Base-by-base conservation (phyloP, 2,888 invertebrate genomes). In the Ochropleura plecta region DNA sequence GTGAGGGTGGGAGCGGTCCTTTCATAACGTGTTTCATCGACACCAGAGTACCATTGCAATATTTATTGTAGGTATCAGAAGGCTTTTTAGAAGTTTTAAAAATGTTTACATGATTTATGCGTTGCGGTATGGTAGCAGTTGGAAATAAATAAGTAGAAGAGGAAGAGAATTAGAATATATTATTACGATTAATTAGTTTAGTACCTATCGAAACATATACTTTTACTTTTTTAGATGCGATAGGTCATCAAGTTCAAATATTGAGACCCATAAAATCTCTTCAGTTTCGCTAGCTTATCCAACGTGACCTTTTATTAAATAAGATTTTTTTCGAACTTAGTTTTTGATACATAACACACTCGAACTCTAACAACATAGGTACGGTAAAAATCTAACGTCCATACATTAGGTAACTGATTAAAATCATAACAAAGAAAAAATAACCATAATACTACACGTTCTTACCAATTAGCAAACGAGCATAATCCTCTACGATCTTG, bases 401-500 rank as follows among this genome's bases (percentile, higher is more conserved):
- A 0, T 18, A 42, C 59, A 59, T 9, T 42, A 42, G 7, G 16
- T 48, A 20, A 42, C 30, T 12, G n/a, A 30, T 0, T 12, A 60
- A 60, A 48, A 42, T n/a, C 4, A 12, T 40, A 9, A 4, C 16
- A 16, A 18, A 40, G 4, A 59, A 59, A 49, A 9, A 1, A 48
- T 74, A 14, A 12, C n/a, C 42, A 59, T 9, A 77, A 49, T 18
- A n/a, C 9, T 10, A 20, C 0, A 14, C n/a, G n/a, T 40, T 72
- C 66, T 63, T 59, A 74, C 57, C 48, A 55, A 62, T 73, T 51
- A 46, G 3, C 40, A 74, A 79, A 63, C 18, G 20, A 9, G 30
- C 8, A 46, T 10, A 48, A 51, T 18, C 49, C 60, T 60, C 30
- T 59, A 3, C n/a, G 48, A 57, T 67, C 60, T 73, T 60, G 64